Conservation (phyloP, 1,140 invertebrate genomes). For the Calephelis virginiensis region DNA sequence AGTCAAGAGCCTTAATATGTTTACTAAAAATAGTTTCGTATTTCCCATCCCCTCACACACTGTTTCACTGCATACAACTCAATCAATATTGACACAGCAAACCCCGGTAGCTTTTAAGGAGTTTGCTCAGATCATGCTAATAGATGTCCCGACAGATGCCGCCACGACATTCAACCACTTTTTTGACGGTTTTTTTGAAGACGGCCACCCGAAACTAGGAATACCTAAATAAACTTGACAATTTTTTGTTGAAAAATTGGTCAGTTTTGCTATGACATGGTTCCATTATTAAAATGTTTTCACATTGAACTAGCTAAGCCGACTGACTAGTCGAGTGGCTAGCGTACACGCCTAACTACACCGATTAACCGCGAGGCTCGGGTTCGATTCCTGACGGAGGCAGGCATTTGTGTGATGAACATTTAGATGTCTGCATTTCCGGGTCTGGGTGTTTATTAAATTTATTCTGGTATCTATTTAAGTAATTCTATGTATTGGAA, state of each 20-base stretch:
- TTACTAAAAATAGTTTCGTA: neutral
- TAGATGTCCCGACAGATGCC: conserved; percentile 41
- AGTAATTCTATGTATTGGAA: too few species aligned
- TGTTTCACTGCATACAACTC: conserved; percentile 28
- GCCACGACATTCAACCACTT: conserved; percentile 15
- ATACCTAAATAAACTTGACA: conserved; percentile 12
- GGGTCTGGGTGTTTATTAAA: too few species aligned
- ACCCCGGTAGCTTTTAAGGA: conserved; percentile 71
- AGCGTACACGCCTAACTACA: too few species aligned
- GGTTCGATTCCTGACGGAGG: too few species aligned
- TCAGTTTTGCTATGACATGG: too few species aligned
- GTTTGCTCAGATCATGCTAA: conserved; percentile 59
- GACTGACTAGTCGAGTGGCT: too few species aligned
- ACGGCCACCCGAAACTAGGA: neutral
- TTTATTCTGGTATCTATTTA: too few species aligned
- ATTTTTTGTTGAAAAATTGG: neutral
- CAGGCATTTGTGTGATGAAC: too few species aligned
- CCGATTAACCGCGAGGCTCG: too few species aligned
- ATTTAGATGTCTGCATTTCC: too few species aligned
- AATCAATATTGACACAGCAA: conserved; percentile 62
- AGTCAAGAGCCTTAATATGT: neutral
- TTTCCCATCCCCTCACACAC: conserved; percentile 11
- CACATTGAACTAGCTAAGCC: too few species aligned
- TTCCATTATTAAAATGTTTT: too few species aligned
- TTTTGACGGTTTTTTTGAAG: conserved; percentile 10